Evolutionary conservation across 2,797 vertebrate genomes (phyloP).

Genomic region (Coluber constrictor): DNA sequence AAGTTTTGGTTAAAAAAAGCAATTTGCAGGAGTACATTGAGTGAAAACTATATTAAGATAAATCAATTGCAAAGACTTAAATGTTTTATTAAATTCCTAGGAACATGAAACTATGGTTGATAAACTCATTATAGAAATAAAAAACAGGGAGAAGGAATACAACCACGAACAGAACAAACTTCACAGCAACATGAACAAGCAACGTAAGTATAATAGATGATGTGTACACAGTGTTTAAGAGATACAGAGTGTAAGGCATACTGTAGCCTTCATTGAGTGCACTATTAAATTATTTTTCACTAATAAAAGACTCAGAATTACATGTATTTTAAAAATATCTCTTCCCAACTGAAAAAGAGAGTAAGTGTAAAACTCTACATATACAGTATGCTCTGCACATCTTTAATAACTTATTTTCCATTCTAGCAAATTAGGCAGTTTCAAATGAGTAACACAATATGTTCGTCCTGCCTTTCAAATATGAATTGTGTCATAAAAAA

Average conservation of each 20-base stretch:
- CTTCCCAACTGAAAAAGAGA: not conserved
- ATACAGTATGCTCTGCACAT: not conserved
- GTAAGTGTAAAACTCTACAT: not conserved
- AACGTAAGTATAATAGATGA: constrained; percentile 44
- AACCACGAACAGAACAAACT: constrained; percentile 63
- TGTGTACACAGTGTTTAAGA: not conserved
- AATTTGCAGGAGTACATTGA: not conserved
- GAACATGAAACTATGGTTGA: constrained; percentile 67
- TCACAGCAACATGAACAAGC: constrained; percentile 58
- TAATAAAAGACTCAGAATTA: not conserved
- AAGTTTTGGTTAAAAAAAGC: not conserved
- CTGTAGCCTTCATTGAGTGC: not conserved
- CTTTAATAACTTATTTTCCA: not conserved
- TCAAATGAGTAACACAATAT: not conserved
- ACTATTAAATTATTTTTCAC: not conserved
- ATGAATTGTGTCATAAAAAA: not conserved
- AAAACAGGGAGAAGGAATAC: constrained; percentile 70
- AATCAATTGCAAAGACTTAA: not conserved
- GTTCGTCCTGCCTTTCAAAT: not conserved
- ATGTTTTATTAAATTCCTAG: constrained; percentile 57
- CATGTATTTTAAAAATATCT: not conserved
- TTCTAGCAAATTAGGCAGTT: not conserved
- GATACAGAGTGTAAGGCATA: not conserved
- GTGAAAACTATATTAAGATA: not conserved
- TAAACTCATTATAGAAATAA: constrained; percentile 65